A percentile compares a stretch with the other conserved stretches of the same genome.
These are phyloP conservation scores for Drosophila mercatorum DNA, from an alignment of 2,888 invertebrate genomes.

Conservation along the genomic window DNA sequence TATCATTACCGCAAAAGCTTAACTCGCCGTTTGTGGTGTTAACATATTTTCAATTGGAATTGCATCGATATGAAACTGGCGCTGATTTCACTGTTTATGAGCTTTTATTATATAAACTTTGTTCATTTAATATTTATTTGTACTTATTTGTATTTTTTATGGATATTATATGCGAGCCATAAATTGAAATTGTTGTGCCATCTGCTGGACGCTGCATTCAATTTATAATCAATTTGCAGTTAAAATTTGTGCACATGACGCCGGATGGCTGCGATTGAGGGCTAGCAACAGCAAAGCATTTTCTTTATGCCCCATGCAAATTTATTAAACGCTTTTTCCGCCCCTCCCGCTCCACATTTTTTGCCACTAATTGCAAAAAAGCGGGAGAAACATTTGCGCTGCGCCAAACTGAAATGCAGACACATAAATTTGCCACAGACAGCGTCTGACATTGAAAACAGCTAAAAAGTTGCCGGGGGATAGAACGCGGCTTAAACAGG, in stretches of 20 bases:
- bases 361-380: conserved; percentile 51
- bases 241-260: conserved; percentile 22
- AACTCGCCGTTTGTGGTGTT: not conserved
- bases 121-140: not conserved
- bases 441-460: conserved; percentile 69
- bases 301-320: conserved; percentile 55
- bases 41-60: not conserved
- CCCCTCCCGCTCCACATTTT: not conserved
- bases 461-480: conserved; percentile 17
- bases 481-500: not conserved
- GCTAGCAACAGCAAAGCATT: conserved; percentile 26
- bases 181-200: conserved; percentile 34
- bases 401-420: conserved; percentile 60
- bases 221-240: conserved; percentile 61
- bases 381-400: conserved; percentile 27
- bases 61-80: not conserved
- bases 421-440: conserved; percentile 74
- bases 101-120: conserved; percentile 5
- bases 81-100: conserved; percentile 27
- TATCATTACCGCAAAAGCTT: not conserved
- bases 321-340: conserved; percentile 54
- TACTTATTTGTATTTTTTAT: not conserved
- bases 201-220: conserved; percentile 39
- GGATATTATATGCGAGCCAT: conserved; percentile 6
- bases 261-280: conserved; percentile 37